Conservation (phyloP, 53 echinoderm and acorn worm genomes). For the Henricia sp. region DNA sequence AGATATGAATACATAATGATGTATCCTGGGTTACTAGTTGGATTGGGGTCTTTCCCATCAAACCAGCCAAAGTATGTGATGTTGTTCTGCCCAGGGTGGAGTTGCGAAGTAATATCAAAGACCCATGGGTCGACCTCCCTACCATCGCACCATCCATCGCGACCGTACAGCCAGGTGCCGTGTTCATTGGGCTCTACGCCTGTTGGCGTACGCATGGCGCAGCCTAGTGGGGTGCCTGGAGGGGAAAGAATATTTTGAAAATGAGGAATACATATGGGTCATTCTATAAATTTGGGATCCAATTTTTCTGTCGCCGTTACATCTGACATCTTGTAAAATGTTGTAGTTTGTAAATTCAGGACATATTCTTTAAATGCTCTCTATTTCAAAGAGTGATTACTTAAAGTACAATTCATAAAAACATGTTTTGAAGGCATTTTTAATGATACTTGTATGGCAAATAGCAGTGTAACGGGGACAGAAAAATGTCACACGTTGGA, state of each 20-base stretch:
- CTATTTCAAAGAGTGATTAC: too few species aligned
- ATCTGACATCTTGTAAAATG: too few species aligned
- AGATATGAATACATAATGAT: constrained; percentile 89
- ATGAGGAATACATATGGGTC: too few species aligned
- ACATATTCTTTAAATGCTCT: too few species aligned
- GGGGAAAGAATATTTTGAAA: neutral
- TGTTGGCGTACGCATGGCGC: constrained; percentile 71
- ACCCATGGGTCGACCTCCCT: constrained; percentile 93
- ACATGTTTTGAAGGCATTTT: too few species aligned
- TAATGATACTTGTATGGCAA: too few species aligned
- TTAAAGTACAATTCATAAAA: too few species aligned
- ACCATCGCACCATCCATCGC: constrained; percentile 95
- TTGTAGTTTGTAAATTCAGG: too few species aligned
- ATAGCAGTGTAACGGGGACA: too few species aligned
- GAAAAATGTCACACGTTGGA: too few species aligned
- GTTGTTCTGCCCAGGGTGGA: constrained; percentile 41
- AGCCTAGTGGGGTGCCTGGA: constrained; percentile 82
- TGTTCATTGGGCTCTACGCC: constrained; percentile 94
- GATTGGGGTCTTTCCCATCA: constrained; percentile 84
- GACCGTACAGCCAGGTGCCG: constrained; percentile 93
- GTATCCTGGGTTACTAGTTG: constrained; percentile 67
- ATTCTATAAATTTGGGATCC: too few species aligned
- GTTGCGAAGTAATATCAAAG: constrained; percentile 71
- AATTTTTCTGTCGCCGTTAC: too few species aligned
- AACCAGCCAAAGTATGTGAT: constrained; percentile 94